Evolutionary conservation across 2,113 vertebrate genomes (phyloP), one percentile per base, ranked within the genome.

Genomic region (Cinclus mexicanus): DNA sequence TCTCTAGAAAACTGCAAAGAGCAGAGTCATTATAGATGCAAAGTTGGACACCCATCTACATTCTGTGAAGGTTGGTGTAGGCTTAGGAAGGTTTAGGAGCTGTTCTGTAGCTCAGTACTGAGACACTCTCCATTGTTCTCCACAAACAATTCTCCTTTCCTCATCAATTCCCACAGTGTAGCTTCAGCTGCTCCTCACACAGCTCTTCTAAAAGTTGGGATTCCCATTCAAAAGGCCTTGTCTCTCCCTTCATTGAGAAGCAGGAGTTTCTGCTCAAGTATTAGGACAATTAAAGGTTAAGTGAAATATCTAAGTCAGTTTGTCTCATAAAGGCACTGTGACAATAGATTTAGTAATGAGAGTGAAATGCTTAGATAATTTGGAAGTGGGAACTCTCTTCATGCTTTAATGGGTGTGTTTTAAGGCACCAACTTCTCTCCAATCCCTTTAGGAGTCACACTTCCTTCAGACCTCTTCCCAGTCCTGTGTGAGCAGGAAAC

Each of bases 401-500:
- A 3, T 85, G 29, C 1, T 89, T 39, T 44, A 29, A 72, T 39
- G 52, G 22, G 3, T 57, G 8, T 37, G 6, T 60, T 91, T 92
- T 74, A 63, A 71, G 64, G 42, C 9, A 41, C 4, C 39, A 47
- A 31, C 22, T 60, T 57, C 44, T 6, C 44, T 76, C 7, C 23
- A 85, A 1, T 7, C 31, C 33, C 14, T 80, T 79, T 26, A 57
- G 65, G 33, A 63, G 6, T 12, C 17, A 57, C 8, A 69, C 1
- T 6, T 67, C 28, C 9, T 4, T 1, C 37, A 61, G 42, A 37
- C 12, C 16, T 12, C 28, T 77, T 79, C 15, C 24, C 59, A 69
- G 15, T 13, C 8, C 46, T 1, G 1, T 14, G 21, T 31, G 26
- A 69, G 29, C 19, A n/a, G 37, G 10, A 57, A 86, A 88, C 0